Evolutionary conservation across 2,888 invertebrate genomes (phyloP).

Genomic region (Branchellion lobata): DNA sequence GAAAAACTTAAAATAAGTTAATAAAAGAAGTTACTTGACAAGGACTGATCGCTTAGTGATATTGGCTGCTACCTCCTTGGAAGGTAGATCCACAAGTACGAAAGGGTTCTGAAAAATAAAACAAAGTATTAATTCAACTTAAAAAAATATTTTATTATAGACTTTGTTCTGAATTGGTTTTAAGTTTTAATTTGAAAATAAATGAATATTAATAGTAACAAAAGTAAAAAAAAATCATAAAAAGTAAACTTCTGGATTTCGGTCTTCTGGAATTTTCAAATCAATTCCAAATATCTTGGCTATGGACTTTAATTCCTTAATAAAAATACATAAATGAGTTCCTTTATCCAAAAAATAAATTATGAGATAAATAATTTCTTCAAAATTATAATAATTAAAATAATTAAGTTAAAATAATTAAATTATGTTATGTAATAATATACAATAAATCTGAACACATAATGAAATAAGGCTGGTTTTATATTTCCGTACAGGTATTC

Average conservation of each 20-base stretch:
- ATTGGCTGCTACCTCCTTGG: conserved; percentile 71
- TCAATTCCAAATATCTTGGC: conserved; percentile 67
- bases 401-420: too few relatives aligned
- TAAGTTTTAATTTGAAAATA: conserved; percentile 78
- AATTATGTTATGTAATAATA: too few relatives aligned
- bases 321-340: conserved; percentile 52
- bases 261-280: conserved; percentile 43
- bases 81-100: conserved; percentile 77
- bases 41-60: conserved; percentile 80
- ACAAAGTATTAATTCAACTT: too few relatives aligned
- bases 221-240: neutral
- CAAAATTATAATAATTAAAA: too few relatives aligned
- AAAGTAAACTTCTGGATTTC: conserved; percentile 17
- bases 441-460: neutral
- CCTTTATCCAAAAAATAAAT: too few relatives aligned
- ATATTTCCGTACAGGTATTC: conserved; percentile 16
- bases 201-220: too few relatives aligned
- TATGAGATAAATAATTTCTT: too few relatives aligned
- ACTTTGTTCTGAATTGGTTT: conserved; percentile 69
- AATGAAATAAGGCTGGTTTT: neutral
- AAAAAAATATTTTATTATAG: too few relatives aligned
- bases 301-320: conserved; percentile 80
- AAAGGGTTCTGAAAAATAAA: conserved; percentile 69
- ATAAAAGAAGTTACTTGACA: conserved; percentile 65
- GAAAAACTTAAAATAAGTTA: neutral